Evolutionary conservation across 2,113 vertebrate genomes (phyloP).

Genomic region (Typhlomys cinereus): DNA sequence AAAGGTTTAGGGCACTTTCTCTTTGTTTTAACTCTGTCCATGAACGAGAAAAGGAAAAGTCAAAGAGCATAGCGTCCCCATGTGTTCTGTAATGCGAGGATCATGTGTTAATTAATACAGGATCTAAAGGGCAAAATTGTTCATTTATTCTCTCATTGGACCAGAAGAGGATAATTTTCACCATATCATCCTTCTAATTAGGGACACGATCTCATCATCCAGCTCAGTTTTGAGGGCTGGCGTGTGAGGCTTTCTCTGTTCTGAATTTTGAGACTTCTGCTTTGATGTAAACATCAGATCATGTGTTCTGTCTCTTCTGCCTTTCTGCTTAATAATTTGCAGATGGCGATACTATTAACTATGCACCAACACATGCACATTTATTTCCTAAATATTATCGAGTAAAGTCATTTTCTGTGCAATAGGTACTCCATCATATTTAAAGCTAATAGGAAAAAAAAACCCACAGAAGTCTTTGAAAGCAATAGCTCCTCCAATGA

Average conservation of each 20-base stretch:
- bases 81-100: background rate
- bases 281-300: background rate
- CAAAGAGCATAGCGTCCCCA: background rate
- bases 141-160: background rate
- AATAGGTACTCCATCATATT: background rate
- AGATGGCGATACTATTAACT: background rate
- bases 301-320: background rate
- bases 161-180: background rate
- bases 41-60: background rate
- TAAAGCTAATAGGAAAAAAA: background rate
- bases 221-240: background rate
- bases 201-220: background rate
- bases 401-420: background rate
- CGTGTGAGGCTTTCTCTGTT: background rate
- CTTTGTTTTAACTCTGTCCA: background rate
- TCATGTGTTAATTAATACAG: background rate
- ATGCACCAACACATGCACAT: background rate
- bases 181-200: background rate
- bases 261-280: background rate
- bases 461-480: no score
- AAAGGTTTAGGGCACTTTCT: background rate
- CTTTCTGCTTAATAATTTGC: background rate
- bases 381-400: background rate
- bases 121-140: background rate
- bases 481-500: background rate